Evolutionary conservation across 2,888 invertebrate species (phyloP), one percentile per base, ranked within the genome.

Genomic region (Apotomis betuletana): DNA sequence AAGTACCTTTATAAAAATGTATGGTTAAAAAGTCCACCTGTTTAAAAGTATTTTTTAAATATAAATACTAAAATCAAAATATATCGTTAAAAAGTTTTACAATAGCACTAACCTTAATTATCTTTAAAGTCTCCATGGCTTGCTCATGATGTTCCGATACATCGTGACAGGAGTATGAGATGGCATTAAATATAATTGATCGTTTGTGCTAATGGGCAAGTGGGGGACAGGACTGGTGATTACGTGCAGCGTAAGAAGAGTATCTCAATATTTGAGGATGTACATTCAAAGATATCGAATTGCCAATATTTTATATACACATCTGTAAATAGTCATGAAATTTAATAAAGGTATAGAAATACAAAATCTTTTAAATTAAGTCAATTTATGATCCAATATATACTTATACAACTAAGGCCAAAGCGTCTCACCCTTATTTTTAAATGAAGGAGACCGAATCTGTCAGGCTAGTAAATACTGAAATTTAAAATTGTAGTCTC

Each of bases 261-360:
- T 89, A 89, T 83, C 90, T 90, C 90, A 90, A 90, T 89, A 90
- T 90, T 89, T 90, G 89, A 89, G 90, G 78, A 74, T 78, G 78
- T 80, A 78, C 68, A 80, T 78, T 75, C 75, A 75, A 69, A 62
- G 51, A 62, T 71, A 64, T 77, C 62, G 59, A 68, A 63, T 38
- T 64, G 69, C 72, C 62, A 68, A 73, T 73, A 64, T 64, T 64
- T 64, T 69, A 51, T 67, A 59, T 67, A 67, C n/a, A 65, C 54
- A 54, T 71, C 62, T 64, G 69, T 73, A 65, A 69, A 73, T 71
- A 67, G 27, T 46, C 59, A 70, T 70, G 70, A 71, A 71, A 57
- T 71, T 62, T 58, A 67, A 57, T 57, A 62, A 61, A 67, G 51
- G 57, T 71, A 49, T 57, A 71, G 51, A 62, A 49, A 15, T 67